Base-by-base conservation (phyloP, 2,113 vertebrate species). In the Caracal caracal region DNA sequence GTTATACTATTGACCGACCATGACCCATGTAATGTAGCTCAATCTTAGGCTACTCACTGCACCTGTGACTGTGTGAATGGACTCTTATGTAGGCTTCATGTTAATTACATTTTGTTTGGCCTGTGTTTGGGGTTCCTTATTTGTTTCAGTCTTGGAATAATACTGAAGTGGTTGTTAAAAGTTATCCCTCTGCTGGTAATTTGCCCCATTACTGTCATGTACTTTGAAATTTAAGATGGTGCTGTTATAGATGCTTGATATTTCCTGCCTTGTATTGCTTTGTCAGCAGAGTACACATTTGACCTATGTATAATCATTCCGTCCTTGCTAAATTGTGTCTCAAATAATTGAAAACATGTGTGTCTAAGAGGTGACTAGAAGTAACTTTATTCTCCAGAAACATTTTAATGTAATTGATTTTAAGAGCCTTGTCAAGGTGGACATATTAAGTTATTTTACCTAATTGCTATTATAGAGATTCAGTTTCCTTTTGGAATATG, bases 351-450 rank as follows among this genome's bases (percentile, higher is more conserved):
- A 86, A 56, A 82, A 51, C 22, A 37, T n/a, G 3, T 86, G 6
- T 70, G 8, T n/a, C 4, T 86, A 89, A 90, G 33, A 76, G 24
- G 10, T 70, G 35, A 70, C 26, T 8, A 59, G 15, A 59, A 65
- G 88, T 90, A 49, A 76, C 37, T 89, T 88, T 63, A 85, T 78
- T 84, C 13, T n/a, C 1, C 30, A 90, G n/a, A 71, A 79, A 89
- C 10, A 10, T 85, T 83, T 95, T 63, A 90, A 43, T 40, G 56
- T 30, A 95, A 88, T 84, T 91, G 30, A 33, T 82, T 86, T 95
- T 40, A 93, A 86, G 35, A 88, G 0, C 8, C 0, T 88, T 83
- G 16, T 85, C n/a, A 70, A 49, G 17, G 28, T 76, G 49, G 1
- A 70, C 10, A 65, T n/a, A 71, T 43, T 66, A 65, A 59, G 12